Conservation (phyloP, 2,888 invertebrate species). For the Thera britannica region DNA sequence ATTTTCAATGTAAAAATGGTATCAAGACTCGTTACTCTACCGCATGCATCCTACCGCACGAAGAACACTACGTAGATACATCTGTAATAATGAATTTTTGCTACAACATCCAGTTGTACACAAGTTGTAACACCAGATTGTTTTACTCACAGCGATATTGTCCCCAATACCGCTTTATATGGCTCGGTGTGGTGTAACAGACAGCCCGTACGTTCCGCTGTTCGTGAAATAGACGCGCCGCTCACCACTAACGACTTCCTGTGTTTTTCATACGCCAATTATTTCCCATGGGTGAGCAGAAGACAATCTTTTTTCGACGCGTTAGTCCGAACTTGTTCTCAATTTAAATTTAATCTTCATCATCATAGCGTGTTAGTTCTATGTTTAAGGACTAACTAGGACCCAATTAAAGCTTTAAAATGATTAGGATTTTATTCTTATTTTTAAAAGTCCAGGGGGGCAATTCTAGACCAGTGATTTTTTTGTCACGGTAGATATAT, state of each 20-base stretch:
- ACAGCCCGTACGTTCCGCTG: slow-evolving; percentile 51
- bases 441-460: not conserved
- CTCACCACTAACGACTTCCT: slow-evolving; percentile 82
- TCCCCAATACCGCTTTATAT: too few species aligned
- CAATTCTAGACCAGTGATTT: too few species aligned
- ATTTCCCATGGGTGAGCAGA: slow-evolving; percentile 76
- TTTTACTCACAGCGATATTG: too few species aligned
- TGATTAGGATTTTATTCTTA: not conserved
- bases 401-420: not conserved
- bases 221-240: slow-evolving; percentile 74
- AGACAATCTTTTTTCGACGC: slow-evolving; percentile 61
- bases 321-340: slow-evolving; percentile 51
- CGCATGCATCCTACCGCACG: too few species aligned
- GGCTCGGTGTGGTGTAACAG: slow-evolving; percentile 54
- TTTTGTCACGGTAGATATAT: too few species aligned
- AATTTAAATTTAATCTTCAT: slow-evolving; percentile 50
- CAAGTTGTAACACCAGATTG: too few species aligned
- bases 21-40: too few species aligned
- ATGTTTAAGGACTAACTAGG: slow-evolving; percentile 17
- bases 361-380: slow-evolving; percentile 1
- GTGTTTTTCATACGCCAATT: slow-evolving; percentile 80
- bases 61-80: too few species aligned
- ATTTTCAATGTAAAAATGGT: too few species aligned
- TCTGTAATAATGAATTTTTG: too few species aligned
- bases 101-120: too few species aligned